Evolutionary conservation across 2,113 vertebrate species (phyloP).

Genomic region (Grallaria varia): DNA sequence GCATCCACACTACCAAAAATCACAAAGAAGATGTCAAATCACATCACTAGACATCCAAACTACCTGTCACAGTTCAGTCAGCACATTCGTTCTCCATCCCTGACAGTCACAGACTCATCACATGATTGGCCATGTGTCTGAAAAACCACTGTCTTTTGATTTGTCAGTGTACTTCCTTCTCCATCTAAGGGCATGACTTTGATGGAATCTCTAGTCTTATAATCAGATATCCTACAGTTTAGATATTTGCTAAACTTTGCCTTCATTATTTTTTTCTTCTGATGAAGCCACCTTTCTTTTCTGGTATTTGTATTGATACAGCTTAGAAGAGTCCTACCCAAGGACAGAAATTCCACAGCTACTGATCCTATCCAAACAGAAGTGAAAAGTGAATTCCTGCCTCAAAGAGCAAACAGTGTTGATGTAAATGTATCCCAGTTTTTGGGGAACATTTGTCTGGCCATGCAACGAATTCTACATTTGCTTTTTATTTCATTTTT

Average conservation of each 20-base stretch:
- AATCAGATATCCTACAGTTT: not conserved
- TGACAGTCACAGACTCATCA: not conserved
- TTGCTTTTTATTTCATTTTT: not conserved
- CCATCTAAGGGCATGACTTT: not conserved
- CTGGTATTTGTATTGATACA: not conserved
- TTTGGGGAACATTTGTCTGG: rapidly evolving
- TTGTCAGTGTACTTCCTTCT: not conserved
- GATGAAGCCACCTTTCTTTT: not conserved
- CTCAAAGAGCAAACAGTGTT: not conserved
- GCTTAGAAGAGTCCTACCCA: not conserved
- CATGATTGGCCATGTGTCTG: not conserved
- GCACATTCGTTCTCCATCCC: not conserved
- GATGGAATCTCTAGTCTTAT: not conserved
- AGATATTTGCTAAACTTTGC: not conserved
- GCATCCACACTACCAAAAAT: not conserved
- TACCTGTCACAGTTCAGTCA: slow-evolving; percentile 52
- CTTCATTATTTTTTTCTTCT: not conserved
- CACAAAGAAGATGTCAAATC: slow-evolving; percentile 59
- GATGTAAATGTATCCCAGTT: not conserved
- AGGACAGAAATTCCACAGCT: not conserved
- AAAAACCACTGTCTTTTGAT: not conserved
- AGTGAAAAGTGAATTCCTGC: not conserved
- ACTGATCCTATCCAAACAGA: not conserved
- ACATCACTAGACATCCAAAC: slow-evolving; percentile 20
- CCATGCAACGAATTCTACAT: not conserved